Conservation (phyloP, 2,888 invertebrate species). For the Augochlorella aurata region DNA sequence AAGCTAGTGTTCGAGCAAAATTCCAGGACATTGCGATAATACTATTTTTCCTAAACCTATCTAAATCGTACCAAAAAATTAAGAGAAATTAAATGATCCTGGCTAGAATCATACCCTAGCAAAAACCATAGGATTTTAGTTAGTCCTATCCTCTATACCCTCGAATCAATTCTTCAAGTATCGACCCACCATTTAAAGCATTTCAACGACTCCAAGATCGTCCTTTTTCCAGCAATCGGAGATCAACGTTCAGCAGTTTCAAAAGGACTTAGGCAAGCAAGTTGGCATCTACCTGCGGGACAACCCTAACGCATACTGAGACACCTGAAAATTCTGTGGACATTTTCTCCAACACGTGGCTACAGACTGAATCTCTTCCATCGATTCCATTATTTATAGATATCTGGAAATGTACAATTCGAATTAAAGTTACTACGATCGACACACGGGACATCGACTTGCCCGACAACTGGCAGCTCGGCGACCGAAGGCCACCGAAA, state of each 20-base stretch:
- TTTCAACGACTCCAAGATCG: not conserved
- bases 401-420: not conserved
- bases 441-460: not conserved
- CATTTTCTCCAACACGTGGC: not conserved
- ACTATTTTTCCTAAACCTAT: no score
- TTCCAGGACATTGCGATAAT: not conserved
- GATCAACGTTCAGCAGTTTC: conserved; percentile 73
- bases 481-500: not conserved
- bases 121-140: no score
- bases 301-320: conserved; percentile 75
- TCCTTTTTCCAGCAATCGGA: conserved; percentile 76
- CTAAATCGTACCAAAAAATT: no score
- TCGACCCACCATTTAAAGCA: not conserved
- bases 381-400: conserved; percentile 4
- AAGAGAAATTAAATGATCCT: no score
- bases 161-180: not conserved
- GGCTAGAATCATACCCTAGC: no score
- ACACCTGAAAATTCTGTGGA: not conserved
- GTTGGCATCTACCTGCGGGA: conserved; percentile 76
- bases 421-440: conserved; percentile 17
- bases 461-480: not conserved
- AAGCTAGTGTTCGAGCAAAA: not conserved
- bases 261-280: conserved; percentile 75
- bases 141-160: not conserved
- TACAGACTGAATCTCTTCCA: conserved; percentile 39